Base-by-base conservation (phyloP, 2,888 invertebrate species). In the Muscina levida region DNA sequence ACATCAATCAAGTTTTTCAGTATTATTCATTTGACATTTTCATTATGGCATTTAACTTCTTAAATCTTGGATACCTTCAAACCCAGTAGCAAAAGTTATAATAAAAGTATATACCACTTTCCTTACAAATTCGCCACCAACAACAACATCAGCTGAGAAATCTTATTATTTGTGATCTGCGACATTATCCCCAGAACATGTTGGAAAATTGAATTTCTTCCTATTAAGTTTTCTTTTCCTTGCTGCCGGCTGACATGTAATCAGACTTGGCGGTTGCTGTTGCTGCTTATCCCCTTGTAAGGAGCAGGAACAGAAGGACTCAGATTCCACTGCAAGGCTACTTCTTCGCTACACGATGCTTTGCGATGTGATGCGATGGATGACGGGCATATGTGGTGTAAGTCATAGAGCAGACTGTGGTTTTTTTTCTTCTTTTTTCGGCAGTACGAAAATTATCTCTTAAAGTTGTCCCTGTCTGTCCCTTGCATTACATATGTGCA, bases 101-200 rank as follows among this genome's bases (percentile, higher is more conserved):
- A 5, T 8, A 31, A 31, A 31, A 31, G 8, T 8, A 31, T 5
- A 3, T n/a, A n/a, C n/a, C n/a, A n/a, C 31, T 8, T 31, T 31
- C 31, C 8, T 31, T 31, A 5, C 4, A 31, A 31, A 31, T 31
- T 31, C 31, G 31, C 3, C 3, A 31, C 8, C n/a, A n/a, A n/a
- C n/a, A n/a, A n/a, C n/a, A 31, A n/a, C 31, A 31, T 5, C 31
- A 66, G 73, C n/a, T 65, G 59, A 71, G 56, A 81, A 77, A 81
- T 81, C 80, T 74, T 81, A 81, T 81, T 81, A 81, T 72, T 56
- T 67, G n/a, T 72, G 67, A 71, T 81, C 77, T 74, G 70, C 62
- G 66, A 74, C 67, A 74, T 77, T 81, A 74, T 80, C 71, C 77
- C 67, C 17, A 39, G 19, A 59, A 56, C 53, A 81, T 72, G 68